Base-by-base conservation (phyloP, 2,113 vertebrate genomes). In the Butorides virescens region DNA sequence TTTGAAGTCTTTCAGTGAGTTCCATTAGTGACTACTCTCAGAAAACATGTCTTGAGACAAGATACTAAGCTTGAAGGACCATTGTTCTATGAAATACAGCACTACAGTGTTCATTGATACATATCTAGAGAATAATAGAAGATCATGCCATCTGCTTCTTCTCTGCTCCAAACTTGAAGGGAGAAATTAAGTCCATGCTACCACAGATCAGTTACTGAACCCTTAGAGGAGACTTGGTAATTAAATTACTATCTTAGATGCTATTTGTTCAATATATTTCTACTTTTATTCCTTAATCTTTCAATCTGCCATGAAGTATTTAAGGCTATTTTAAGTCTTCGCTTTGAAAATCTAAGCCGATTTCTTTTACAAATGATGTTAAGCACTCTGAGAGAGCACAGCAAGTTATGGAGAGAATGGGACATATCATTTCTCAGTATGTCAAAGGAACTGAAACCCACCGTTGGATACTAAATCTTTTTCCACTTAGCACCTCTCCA, bases 161-260 rank as follows among this genome's bases (percentile, higher is more conserved):
- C 77, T 94, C 86, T 92, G 23, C 86, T 94, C 86, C 70, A n/a
- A 84, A 84, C 61, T 84, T 89, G 62, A 86, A 84, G 65, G 61
- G 34, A 36, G 32, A 93, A 95, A 93, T 92, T 88, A 93, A 91
- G 79, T 86, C 72, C 79, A 23, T 71, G 55, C 66, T 94, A 44
- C 68, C 53, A 79, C 58, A 83, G 55, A 92, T 96, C 72, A 80
- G 88, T 82, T 90, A 90, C 63, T 65, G 81, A 93, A 76, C 52
- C 21, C 71, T 83, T 80, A 27, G 79, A 95, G 82, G 59, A 92
- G 47, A 55, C 34, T 77, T 39, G 44, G 27, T 96, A 97, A 97
- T 96, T 96, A 94, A 96, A 96, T 96, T 94, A 93, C n/a, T 91
- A 78, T 92, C 88, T 86, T 46, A 65, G 92, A 94, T 93, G 47